Conservation (phyloP, 2,888 invertebrate species). For the Elegia similella region DNA sequence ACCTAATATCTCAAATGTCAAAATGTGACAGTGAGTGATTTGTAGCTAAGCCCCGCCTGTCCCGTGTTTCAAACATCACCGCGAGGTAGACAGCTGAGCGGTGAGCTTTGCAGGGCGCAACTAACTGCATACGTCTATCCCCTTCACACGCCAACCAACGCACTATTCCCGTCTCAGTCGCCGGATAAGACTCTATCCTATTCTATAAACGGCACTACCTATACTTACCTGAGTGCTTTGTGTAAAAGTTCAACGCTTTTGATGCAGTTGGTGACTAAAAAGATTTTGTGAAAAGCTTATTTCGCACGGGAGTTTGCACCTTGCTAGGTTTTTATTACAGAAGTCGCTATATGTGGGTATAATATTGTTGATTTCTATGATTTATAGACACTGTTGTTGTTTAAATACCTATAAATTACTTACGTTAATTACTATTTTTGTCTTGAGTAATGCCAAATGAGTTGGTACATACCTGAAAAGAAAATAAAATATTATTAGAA, state of each 20-base stretch:
- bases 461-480: conserved; percentile 39
- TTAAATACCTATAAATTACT: conserved; percentile 19
- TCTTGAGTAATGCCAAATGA: not conserved
- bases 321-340: conserved; percentile 35
- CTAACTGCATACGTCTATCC: conserved; percentile 64
- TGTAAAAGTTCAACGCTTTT: conserved; percentile 78
- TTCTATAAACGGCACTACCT: conserved; percentile 74
- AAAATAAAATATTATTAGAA: conserved; percentile 21
- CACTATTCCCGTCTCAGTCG: conserved; percentile 57
- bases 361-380: conserved; percentile 5
- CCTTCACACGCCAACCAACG: conserved; percentile 48
- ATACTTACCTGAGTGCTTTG: conserved; percentile 80
- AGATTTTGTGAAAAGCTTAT: conserved; percentile 59
- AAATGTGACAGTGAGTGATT: conserved; percentile 83
- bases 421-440: not conserved
- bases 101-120: conserved; percentile 72
- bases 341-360: not conserved
- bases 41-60: conserved; percentile 83
- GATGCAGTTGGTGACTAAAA: conserved; percentile 67
- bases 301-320: conserved; percentile 50
- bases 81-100: conserved; percentile 80
- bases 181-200: conserved; percentile 62
- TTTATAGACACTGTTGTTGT: conserved; percentile 12
- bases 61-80: conserved; percentile 83
- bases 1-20: conserved; percentile 83